These are phyloP conservation scores for Lumbricus terrestris DNA, from an alignment of 2,888 invertebrate species.

Conservation along the genomic window DNA sequence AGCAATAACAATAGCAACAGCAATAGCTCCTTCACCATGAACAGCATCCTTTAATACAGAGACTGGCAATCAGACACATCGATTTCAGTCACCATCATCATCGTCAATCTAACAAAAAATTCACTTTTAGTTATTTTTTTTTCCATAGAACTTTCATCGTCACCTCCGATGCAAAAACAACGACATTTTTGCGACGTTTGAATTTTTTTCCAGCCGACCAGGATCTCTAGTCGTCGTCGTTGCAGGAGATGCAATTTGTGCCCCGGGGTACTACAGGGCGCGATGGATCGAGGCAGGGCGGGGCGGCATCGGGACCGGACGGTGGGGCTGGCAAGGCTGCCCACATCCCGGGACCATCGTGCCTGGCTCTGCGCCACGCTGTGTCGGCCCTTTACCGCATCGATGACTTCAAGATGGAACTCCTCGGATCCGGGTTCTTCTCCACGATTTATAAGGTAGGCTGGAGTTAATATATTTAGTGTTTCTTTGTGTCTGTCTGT, in stretches of 20 bases:
- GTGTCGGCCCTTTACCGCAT: conserved; percentile 86
- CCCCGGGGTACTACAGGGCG: not conserved
- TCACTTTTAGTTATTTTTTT: too few species aligned
- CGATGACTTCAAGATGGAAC: conserved; percentile 89
- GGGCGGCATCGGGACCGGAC: not conserved
- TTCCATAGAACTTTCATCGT: too few species aligned
- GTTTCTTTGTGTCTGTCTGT: too few species aligned
- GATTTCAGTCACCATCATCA: too few species aligned
- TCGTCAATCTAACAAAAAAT: too few species aligned
- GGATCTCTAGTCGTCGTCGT: not conserved
- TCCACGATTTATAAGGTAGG: conserved; percentile 96
- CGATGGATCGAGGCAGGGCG: not conserved
- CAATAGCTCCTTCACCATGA: too few species aligned
- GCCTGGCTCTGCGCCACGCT: conserved; percentile 84
- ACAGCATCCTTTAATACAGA: too few species aligned
- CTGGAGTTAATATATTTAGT: not conserved
- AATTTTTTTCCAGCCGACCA: not conserved
- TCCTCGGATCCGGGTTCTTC: conserved; percentile 92
- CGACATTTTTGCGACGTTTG: too few species aligned
- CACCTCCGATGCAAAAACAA: too few species aligned
- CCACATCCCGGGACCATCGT: conserved; percentile 64
- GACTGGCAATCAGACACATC: too few species aligned
- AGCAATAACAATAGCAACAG: too few species aligned
- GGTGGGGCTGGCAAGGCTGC: not conserved
- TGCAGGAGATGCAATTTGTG: conserved; percentile 14